Percentiles rank a stretch among this genome's conserved stretches.
These are phyloP conservation scores for Rhinatrema bivittatum DNA, from an alignment of 2,797 vertebrate species.

Conservation along the genomic window DNA sequence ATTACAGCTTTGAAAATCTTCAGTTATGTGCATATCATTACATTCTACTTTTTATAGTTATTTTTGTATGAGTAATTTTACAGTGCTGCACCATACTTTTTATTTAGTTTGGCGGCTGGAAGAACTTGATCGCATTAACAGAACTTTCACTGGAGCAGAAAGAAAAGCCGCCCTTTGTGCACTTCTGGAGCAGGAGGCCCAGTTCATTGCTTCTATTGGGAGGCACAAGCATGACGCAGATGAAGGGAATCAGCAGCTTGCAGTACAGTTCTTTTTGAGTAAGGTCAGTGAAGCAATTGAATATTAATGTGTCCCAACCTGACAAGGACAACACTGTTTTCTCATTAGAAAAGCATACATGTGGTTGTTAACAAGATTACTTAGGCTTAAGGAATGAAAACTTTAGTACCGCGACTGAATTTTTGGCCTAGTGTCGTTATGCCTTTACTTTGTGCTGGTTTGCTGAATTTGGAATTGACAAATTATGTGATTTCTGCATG, in stretches of 20 bases:
- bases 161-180: slow-evolving; percentile 76
- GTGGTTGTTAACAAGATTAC: no score
- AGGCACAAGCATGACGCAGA: slow-evolving; percentile 48
- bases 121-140: slow-evolving; percentile 61
- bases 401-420: not conserved
- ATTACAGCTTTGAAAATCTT: no score
- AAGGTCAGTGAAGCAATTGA: slow-evolving; percentile 68
- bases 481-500: no score
- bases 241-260: slow-evolving; percentile 49
- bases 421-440: not conserved
- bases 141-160: slow-evolving; percentile 59
- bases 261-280: slow-evolving; percentile 57
- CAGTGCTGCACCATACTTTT: no score
- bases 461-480: no score
- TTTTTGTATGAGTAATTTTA: no score
- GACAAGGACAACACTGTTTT: no score
- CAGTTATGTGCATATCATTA: no score
- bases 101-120: slow-evolving; percentile 73
- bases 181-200: slow-evolving; percentile 75
- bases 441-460: no score
- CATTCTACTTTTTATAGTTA: no score
- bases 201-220: slow-evolving; percentile 71
- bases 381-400: not conserved
- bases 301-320: no score
- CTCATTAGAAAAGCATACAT: not conserved